These are phyloP conservation scores for Polylopha cassiicola DNA, from an alignment of 2,888 invertebrate species.

Conservation along the genomic window DNA sequence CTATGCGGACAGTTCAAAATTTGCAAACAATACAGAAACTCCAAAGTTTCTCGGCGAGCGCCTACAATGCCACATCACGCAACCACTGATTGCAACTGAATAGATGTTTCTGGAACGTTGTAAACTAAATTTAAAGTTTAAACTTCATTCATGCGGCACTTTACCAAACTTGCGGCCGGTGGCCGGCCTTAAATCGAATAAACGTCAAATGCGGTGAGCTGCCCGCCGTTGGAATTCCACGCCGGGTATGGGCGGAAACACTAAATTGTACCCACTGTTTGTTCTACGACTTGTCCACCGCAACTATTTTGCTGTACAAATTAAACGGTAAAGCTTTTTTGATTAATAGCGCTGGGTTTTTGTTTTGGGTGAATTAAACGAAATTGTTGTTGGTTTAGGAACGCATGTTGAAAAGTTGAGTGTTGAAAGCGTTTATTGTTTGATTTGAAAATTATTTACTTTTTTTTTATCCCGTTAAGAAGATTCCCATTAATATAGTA, in stretches of 20 bases:
- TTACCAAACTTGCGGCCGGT: slow-evolving; percentile 42
- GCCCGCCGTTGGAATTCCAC: slow-evolving; percentile 22
- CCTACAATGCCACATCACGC: slow-evolving; percentile 2
- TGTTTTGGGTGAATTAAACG: slow-evolving; percentile 1
- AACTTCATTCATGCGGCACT: slow-evolving; percentile 57
- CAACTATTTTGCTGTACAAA: slow-evolving; percentile 22
- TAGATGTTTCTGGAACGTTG: slow-evolving; percentile 22
- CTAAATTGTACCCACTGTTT: slow-evolving; percentile 49
- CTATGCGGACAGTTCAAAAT: slow-evolving; percentile 19
- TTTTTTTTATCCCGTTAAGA: no score
- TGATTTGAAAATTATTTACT: no score
- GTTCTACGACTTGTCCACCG: slow-evolving; percentile 33
- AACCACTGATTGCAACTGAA: slow-evolving; percentile 16
- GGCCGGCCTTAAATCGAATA: slow-evolving; percentile 61
- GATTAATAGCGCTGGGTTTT: no score
- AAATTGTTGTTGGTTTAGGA: slow-evolving; percentile 1
- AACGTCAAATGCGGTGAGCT: slow-evolving; percentile 55
- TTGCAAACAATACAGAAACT: slow-evolving; percentile 21
- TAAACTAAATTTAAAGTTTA: slow-evolving; percentile 52
- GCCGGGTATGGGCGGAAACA: slow-evolving; percentile 39
- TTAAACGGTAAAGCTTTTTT: slow-evolving; percentile 6
- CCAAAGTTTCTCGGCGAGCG: no score
- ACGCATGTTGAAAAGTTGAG: not conserved
- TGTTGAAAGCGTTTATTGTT: no score
- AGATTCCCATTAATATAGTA: no score